Base-by-base conservation (phyloP, 2,888 invertebrate species). In the Hirudinaria manillensis region DNA sequence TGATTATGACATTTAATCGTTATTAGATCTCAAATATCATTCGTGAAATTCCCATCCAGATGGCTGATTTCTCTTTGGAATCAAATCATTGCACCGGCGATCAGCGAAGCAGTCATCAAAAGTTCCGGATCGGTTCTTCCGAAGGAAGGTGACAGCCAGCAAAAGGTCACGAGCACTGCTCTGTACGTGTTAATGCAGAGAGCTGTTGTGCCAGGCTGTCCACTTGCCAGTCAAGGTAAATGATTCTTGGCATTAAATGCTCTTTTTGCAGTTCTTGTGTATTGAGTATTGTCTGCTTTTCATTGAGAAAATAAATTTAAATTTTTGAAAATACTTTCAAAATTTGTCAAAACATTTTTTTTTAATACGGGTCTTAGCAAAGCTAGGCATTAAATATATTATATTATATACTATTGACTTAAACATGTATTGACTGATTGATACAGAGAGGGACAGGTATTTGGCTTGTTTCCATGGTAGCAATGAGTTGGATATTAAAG, bases 141-240 rank as follows among this genome's bases (percentile, higher is more conserved):
- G 66, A 77, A 27, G 13, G 68, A 72, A 7, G 75, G 77, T n/a
- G 81, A 81, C 34, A 82, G 82, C n/a, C 83, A 83, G 75, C 81
- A 83, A 78, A 83, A 83, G 77, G 83, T 84, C 66, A 82, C 83
- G 75, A 83, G 80, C 77, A 84, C 84, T 32, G 83, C 84, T 6
- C 80, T 84, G 2, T 84, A 83, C 79, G 83, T 84, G n/a, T 81
- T 84, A 56, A 81, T 84, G 81, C 84, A 84, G 80, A 80, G 83
- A 67, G 82, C 83, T n/a, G 79, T 84, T 19, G 82, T 83, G 0
- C 81, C 82, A 1, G 82, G 83, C 19, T 84, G 84, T 79, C 84
- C 84, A 3, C 80, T 84, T 6, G 79, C 81, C 68, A 82, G 82
- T 7, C 80, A 79, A 81, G 84, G 84, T 84, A 75, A 45, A 70